These are phyloP conservation scores for Eristalis pertinax DNA, from an alignment of 2,888 invertebrate genomes.

Conservation along the genomic window DNA sequence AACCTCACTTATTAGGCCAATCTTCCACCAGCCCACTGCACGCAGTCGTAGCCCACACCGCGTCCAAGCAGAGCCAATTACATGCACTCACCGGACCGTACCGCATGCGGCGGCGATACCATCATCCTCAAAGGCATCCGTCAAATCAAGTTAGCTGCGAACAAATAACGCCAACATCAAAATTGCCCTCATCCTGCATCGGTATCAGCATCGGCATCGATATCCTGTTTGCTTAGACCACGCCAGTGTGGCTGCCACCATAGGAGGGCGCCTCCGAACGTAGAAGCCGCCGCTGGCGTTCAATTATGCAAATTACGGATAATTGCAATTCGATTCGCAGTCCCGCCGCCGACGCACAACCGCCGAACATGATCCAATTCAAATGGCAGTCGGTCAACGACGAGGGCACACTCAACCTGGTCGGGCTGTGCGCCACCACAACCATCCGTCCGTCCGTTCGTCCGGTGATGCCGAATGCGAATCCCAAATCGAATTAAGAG, in stretches of 20 bases:
- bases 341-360: slow-evolving; percentile 54
- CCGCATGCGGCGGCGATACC: background rate
- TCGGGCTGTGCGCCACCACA: background rate
- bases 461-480: background rate
- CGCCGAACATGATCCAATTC: slow-evolving; percentile 64
- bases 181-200: slow-evolving; percentile 40
- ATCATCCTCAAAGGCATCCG: slow-evolving; percentile 40
- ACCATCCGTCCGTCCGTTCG: background rate
- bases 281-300: slow-evolving; percentile 44
- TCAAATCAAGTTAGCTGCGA: slow-evolving; percentile 6
- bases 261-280: background rate
- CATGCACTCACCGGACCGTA: background rate
- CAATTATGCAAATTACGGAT: slow-evolving; percentile 70
- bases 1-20: too few species aligned
- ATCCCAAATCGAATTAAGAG: background rate
- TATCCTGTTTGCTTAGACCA: slow-evolving; percentile 8
- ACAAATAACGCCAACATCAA: background rate
- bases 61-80: slow-evolving; percentile 2
- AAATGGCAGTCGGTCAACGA: slow-evolving; percentile 40
- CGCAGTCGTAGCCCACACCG: background rate
- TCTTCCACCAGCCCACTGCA: too few species aligned
- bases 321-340: slow-evolving; percentile 65
- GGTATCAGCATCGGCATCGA: background rate
- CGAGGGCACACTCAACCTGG: slow-evolving; percentile 5
- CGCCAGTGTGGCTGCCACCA: background rate